Conservation (phyloP, 2,113 vertebrate genomes). For the Aspidoscelis tigris region DNA sequence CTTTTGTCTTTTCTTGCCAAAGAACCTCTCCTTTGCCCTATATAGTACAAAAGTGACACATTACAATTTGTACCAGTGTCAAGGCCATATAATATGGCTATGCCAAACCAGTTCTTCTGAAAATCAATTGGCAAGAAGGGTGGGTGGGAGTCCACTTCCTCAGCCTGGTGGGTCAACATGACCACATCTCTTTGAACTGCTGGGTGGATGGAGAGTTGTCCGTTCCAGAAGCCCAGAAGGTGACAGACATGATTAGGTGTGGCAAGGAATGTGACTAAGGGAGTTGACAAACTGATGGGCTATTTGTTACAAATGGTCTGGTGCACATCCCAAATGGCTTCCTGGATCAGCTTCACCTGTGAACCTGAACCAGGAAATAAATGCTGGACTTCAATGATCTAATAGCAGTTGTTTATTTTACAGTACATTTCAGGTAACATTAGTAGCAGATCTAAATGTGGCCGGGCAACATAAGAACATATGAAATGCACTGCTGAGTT, state of each 20-base stretch:
- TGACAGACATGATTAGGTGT: no score
- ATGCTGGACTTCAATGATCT: neutral
- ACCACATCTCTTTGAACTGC: no score
- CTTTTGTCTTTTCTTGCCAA: neutral
- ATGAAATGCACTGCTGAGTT: no score
- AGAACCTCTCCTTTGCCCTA: neutral
- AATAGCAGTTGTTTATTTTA: neutral
- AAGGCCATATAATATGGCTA: neutral
- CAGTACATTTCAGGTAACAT: neutral
- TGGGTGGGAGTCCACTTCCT: no score
- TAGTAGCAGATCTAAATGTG: neutral
- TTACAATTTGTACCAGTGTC: accelerated
- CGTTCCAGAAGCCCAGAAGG: no score
- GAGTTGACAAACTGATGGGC: no score
- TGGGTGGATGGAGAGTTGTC: no score
- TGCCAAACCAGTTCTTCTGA: neutral
- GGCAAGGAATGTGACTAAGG: no score
- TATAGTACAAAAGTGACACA: neutral
- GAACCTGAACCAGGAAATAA: neutral
- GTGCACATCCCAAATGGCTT: no score
- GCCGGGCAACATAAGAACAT: no score
- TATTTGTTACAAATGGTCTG: no score
- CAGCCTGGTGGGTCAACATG: no score
- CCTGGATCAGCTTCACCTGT: neutral
- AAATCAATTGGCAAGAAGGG: neutral